Conservation (phyloP, 2,797 vertebrate genomes). For the Brachyrhaphis roseni region DNA sequence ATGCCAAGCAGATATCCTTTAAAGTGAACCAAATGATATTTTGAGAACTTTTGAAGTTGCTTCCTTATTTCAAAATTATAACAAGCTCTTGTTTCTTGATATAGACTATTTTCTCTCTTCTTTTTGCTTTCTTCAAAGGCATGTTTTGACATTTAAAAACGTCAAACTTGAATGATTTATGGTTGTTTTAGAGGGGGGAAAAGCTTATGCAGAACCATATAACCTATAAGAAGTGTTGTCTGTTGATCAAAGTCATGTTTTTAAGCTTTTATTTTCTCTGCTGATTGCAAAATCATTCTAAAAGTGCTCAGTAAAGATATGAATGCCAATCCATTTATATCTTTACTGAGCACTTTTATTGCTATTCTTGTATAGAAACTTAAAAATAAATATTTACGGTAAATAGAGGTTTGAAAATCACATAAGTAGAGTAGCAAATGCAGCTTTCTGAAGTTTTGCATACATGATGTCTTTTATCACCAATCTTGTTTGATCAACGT, state of each 20-base stretch:
- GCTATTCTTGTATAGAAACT: neutral
- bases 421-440: neutral
- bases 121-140: neutral
- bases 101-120: neutral
- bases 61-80: neutral
- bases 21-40: neutral
- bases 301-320: neutral
- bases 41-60: neutral
- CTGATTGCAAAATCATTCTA: neutral
- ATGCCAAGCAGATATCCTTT: neutral
- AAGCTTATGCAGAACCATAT: neutral
- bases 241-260: neutral
- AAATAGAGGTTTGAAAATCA: neutral
- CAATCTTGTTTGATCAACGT: neutral
- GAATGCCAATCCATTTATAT: neutral
- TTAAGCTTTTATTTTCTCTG: neutral
- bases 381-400: neutral
- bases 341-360: neutral
- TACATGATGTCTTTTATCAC: neutral
- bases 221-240: neutral
- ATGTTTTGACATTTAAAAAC: slow-evolving; percentile 9
- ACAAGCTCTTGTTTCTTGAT: neutral
- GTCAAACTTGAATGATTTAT: slow-evolving; percentile 11
- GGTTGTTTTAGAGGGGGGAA: neutral
- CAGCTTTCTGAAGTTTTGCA: neutral